Conservation (phyloP, 2,797 vertebrate species). For the Sebastiscus albofasciatus region DNA sequence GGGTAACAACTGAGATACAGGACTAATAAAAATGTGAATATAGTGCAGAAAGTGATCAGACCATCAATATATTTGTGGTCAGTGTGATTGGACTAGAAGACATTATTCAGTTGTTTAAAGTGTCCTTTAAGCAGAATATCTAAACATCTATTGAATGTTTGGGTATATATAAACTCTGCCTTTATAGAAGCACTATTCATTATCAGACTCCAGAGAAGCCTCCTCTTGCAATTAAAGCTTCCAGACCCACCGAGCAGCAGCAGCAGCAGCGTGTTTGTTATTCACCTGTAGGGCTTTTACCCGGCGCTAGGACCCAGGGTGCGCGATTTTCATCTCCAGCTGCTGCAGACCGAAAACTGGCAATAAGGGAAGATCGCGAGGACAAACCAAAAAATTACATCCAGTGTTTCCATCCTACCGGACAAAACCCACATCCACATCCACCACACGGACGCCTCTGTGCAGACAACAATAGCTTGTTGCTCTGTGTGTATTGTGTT, state of each 20-base stretch:
- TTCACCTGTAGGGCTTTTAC: constrained; percentile 84
- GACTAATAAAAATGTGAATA: too few relatives aligned
- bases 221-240: constrained; percentile 42
- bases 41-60: background rate
- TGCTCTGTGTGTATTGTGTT: constrained; percentile 58
- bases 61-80: background rate
- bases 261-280: constrained; percentile 55
- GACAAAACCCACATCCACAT: constrained; percentile 64
- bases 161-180: background rate
- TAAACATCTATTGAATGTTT: background rate
- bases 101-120: background rate
- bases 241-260: constrained; percentile 36
- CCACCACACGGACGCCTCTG: constrained; percentile 61
- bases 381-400: constrained; percentile 83
- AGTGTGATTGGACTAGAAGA: background rate
- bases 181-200: background rate
- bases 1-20: too few relatives aligned
- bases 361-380: constrained; percentile 89
- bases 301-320: constrained; percentile 90
- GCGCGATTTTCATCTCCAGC: constrained; percentile 90
- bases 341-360: constrained; percentile 89
- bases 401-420: constrained; percentile 77
- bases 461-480: constrained; percentile 76
- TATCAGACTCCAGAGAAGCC: constrained; percentile 30
- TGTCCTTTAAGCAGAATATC: background rate